Evolutionary conservation across 2,888 invertebrate species (phyloP).

Genomic region (Tillus elongatus): DNA sequence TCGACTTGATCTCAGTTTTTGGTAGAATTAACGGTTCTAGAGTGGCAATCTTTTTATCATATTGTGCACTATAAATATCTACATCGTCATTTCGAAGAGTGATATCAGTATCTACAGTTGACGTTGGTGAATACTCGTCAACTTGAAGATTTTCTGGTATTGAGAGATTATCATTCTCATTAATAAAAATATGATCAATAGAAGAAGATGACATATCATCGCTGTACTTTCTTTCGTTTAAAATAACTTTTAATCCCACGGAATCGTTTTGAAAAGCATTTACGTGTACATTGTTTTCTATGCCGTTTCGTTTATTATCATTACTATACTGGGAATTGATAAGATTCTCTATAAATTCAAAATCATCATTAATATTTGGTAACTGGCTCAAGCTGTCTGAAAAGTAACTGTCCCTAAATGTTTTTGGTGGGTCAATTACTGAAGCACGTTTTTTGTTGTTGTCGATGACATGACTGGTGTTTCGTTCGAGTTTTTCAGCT

Average conservation of each 20-base stretch:
- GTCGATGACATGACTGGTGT: constrained; percentile 16
- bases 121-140: constrained; percentile 29
- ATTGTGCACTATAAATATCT: constrained; percentile 45
- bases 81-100: constrained; percentile 27
- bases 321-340: constrained; percentile 29
- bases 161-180: constrained; percentile 61
- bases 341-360: constrained; percentile 37
- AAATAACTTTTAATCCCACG: neutral
- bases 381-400: constrained; percentile 17
- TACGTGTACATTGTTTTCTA: constrained; percentile 4
- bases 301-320: too few relatives aligned
- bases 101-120: constrained; percentile 26
- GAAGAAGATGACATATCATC: constrained; percentile 38
- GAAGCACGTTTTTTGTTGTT: constrained; percentile 32
- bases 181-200: constrained; percentile 55
- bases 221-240: constrained; percentile 24
- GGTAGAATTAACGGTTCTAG: constrained; percentile 14
- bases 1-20: constrained; percentile 17
- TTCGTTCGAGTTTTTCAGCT: constrained; percentile 16
- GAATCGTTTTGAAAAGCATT: neutral
- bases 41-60: constrained; percentile 48
- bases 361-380: constrained; percentile 31
- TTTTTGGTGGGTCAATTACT: constrained; percentile 41
- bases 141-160: constrained; percentile 39
- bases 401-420: constrained; percentile 37